Percentiles rank a stretch among this genome's conserved stretches.
These are phyloP conservation scores for Ericerus pela DNA, from an alignment of 1,140 invertebrate species.

Conservation along the genomic window DNA sequence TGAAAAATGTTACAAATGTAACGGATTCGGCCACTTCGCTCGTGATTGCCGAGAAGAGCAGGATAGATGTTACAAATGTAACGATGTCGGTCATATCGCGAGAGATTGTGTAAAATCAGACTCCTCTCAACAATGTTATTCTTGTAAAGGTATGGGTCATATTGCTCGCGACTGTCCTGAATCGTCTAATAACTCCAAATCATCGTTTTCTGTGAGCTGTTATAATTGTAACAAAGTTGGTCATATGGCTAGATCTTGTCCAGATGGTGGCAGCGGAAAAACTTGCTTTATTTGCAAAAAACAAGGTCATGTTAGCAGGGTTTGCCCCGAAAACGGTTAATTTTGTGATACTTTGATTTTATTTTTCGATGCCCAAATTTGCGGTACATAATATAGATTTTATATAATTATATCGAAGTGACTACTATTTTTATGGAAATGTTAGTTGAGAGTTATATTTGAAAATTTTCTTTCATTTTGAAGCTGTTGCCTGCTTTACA, in stretches of 20 bases:
- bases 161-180: constrained; percentile 17
- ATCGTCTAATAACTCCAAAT: constrained; percentile 34
- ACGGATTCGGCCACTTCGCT: constrained; percentile 81
- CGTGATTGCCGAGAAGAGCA: constrained; percentile 70
- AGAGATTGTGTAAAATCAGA: constrained; percentile 63
- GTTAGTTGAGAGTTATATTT: no score
- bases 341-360: no score
- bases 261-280: constrained; percentile 45
- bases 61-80: constrained; percentile 71
- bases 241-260: constrained; percentile 14
- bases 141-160: constrained; percentile 24
- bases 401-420: no score
- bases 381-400: no score
- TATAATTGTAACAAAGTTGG: constrained; percentile 14
- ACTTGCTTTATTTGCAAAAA: constrained; percentile 71
- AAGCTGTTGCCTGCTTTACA: no score
- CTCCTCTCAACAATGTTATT: constrained; percentile 21
- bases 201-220: constrained; percentile 31
- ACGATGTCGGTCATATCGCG: constrained; percentile 72
- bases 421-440: no score
- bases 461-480: no score
- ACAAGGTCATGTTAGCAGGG: constrained; percentile 62
- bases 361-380: no score
- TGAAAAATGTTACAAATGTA: constrained; percentile 90
- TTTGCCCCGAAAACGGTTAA: constrained; percentile 65